Conservation (phyloP, 1,140 invertebrate genomes). For the Streblospio benedicti region DNA sequence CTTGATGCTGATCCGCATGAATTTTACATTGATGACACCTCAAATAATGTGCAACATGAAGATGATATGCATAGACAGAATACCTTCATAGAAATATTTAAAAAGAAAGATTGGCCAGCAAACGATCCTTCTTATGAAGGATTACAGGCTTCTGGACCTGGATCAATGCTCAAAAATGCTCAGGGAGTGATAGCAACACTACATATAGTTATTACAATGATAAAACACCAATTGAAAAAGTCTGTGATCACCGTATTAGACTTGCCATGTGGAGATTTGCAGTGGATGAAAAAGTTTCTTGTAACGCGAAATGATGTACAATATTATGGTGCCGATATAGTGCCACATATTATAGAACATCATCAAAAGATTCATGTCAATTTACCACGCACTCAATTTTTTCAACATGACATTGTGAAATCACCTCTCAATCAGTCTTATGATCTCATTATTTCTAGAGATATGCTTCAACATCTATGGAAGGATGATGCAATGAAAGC, state of each 20-base stretch:
- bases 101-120: slow-evolving; percentile 1
- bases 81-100: slow-evolving; percentile 3
- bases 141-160: slow-evolving; percentile 7
- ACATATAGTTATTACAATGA: background rate
- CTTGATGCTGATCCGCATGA: background rate
- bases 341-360: slow-evolving; percentile 9
- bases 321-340: slow-evolving; percentile 14
- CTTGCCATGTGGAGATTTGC: slow-evolving; percentile 15
- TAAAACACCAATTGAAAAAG: slow-evolving; percentile 2
- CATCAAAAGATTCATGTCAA: background rate
- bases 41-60: background rate
- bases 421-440: background rate
- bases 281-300: slow-evolving; percentile 16
- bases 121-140: background rate
- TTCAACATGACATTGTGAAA: slow-evolving; percentile 10
- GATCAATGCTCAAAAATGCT: background rate
- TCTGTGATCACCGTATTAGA: slow-evolving; percentile 7
- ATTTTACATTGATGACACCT: background rate
- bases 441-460: background rate
- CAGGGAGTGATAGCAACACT: slow-evolving; percentile 2
- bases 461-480: slow-evolving; percentile 10
- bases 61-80: background rate
- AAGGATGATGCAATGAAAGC: slow-evolving; percentile 1
- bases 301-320: slow-evolving; percentile 11
- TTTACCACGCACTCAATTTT: slow-evolving; percentile 1